A percentile compares a stretch with the other conserved stretches of the same genome.
Conservation (phyloP, 2,797 vertebrate genomes). For the Spinus olivaceus region DNA sequence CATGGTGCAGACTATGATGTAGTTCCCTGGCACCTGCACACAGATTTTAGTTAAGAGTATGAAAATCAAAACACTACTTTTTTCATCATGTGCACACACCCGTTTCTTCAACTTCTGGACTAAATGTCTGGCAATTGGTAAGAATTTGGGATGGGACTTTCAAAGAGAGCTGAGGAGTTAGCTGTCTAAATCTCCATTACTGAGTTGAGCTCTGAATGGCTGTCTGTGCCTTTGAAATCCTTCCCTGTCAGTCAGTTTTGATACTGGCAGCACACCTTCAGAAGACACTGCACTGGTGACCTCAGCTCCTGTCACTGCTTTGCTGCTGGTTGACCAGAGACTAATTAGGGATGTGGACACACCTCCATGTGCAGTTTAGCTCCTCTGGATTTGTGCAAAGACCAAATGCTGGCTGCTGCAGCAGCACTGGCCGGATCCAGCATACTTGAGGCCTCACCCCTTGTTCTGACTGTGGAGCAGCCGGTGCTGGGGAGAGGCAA, state of each 20-base stretch:
- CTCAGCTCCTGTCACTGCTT: neutral
- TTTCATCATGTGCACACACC: neutral
- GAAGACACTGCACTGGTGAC: neutral
- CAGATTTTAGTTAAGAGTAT: neutral
- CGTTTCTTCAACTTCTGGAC: neutral
- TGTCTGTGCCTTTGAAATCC: neutral
- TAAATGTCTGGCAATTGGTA: neutral
- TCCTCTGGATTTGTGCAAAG: neutral
- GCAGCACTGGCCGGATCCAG: neutral
- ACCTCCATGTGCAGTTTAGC: neutral
- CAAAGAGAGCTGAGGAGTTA: neutral
- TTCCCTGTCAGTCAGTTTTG: neutral
- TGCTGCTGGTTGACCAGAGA: neutral
- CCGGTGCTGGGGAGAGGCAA: neutral
- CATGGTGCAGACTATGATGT: slow-evolving; percentile 18
- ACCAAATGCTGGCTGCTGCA: neutral
- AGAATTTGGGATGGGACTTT: neutral
- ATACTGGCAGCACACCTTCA: neutral
- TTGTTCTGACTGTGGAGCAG: neutral
- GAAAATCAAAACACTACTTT: slow-evolving; percentile 23
- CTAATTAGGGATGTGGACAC: neutral
- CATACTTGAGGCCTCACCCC: neutral
- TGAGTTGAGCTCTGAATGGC: neutral
- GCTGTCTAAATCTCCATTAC: neutral
- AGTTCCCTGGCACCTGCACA: neutral